Evolutionary conservation across 1,140 invertebrate species (phyloP), one percentile per base, ranked within the genome.

Genomic region (Druon quercuslanigerum): DNA sequence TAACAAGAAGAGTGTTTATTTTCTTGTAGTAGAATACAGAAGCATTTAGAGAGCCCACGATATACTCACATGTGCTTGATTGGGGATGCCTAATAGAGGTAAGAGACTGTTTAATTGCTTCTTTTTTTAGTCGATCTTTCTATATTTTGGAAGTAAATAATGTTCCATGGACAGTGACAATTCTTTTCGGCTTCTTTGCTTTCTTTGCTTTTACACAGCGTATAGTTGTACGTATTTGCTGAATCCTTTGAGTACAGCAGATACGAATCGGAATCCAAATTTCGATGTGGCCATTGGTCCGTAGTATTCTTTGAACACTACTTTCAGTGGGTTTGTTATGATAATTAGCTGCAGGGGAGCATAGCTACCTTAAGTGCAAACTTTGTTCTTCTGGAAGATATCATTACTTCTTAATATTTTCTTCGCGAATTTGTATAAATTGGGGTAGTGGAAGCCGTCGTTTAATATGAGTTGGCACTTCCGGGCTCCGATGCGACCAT

Each of bases 211-310:
- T 16, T 57, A 71, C 19, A 88, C 20, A 1, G 80, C 71, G 75
- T 83, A 88, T 4, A 87, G 57, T 57, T 81, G 78, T 0, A 87
- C 77, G 76, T 75, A 88, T 76, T 88, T 87, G 20, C 80, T 79
- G 74, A 75, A 75, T 0, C n/a, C 74, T 12, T 70, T 60, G 2
- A 75, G 1, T 2, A 57, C 7, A 0, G 50, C 74, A 6, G 71
- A 50, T 5, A 75, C 14, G 14, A 71, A 71, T 46, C 71, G 8
- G 4, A 20, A 50, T 0, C 60, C 57, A 14, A 19, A 19, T 9
- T 2, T 7, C 0, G 16, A n/a, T 13, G n/a, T 51, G 0, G 74
- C 60, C 2, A 71, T 2, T 60, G 74, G 50, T 60, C 8, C 33
- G 52, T n/a, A n/a, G n/a, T n/a, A n/a, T n/a, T n/a, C n/a, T n/a